These are phyloP conservation scores for Castor canadensis DNA, from an alignment of 2,113 vertebrate genomes.

Conservation along the genomic window DNA sequence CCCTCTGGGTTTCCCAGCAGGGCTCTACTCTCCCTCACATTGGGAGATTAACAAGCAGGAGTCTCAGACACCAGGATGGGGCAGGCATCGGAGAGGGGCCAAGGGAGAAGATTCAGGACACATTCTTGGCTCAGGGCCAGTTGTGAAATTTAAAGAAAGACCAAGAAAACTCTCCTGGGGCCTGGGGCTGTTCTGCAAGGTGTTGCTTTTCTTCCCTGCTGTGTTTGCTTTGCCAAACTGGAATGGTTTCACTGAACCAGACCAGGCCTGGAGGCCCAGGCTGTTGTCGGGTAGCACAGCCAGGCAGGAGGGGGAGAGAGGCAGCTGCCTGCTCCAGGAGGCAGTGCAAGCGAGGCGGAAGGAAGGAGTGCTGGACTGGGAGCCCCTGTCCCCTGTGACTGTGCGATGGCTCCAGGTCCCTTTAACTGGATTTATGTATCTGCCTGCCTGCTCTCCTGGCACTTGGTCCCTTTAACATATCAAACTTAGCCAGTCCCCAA, in stretches of 20 bases:
- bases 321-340: background rate
- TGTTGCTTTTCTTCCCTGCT: conserved; percentile 45
- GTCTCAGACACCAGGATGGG: background rate
- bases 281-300: background rate
- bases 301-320: background rate
- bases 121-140: conserved; percentile 69
- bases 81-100: background rate
- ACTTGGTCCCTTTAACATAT: background rate
- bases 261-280: background rate
- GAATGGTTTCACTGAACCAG: conserved; percentile 25
- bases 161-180: conserved; percentile 7
- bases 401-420: background rate
- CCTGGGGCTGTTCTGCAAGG: conserved; percentile 7
- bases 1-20: background rate
- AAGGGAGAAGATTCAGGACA: conserved; percentile 44
- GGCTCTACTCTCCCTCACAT: background rate
- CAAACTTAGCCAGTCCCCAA: background rate
- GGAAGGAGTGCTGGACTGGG: background rate
- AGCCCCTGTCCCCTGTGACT: background rate
- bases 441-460: background rate
- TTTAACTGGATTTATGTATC: background rate
- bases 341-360: background rate
- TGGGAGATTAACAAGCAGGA: background rate
- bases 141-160: conserved; percentile 56
- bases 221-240: conserved; percentile 55